A percentile compares a stretch with the other conserved stretches of the same genome.
These are phyloP conservation scores for Pedionomus torquatus DNA, from an alignment of 2,113 vertebrate species.

Conservation along the genomic window DNA sequence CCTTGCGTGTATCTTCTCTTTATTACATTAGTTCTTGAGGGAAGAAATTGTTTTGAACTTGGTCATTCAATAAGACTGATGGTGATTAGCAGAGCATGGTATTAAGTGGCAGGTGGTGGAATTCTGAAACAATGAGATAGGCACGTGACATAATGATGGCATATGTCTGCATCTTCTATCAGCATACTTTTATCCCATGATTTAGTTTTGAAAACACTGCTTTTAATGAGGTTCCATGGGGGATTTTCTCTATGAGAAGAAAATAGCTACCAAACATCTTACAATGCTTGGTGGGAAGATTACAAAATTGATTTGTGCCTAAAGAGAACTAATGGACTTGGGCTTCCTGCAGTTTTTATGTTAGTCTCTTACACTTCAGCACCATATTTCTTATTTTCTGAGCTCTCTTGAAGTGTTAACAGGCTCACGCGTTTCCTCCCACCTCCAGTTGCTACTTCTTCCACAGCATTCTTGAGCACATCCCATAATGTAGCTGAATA, in stretches of 20 bases:
- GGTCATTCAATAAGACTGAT: not conserved
- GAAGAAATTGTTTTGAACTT: not conserved
- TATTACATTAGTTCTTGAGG: not conserved
- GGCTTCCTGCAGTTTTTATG: conserved; percentile 17
- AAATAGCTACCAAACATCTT: conserved; percentile 21
- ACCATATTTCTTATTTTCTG: not conserved
- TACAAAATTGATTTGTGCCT: conserved; percentile 47
- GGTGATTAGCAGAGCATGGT: not conserved
- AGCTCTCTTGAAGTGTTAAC: conserved; percentile 20
- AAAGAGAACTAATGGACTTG: conserved; percentile 33
- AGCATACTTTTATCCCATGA: conserved; percentile 7
- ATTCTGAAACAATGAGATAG: not conserved
- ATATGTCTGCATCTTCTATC: not conserved
- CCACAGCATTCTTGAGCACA: not conserved
- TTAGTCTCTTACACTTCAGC: conserved; percentile 3
- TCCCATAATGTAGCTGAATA: not conserved
- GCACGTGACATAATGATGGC: not conserved
- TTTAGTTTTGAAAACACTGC: conserved; percentile 5
- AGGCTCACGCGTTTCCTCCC: not conserved
- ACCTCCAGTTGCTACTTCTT: not conserved
- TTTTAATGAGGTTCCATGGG: conserved; percentile 21
- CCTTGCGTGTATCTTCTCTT: not conserved
- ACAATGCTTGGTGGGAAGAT: not conserved
- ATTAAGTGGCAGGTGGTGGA: not conserved
- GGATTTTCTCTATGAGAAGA: conserved; percentile 8